Percentiles rank a stretch among this genome's conserved stretches.
phyloP scores from a whole-genome alignment of 2,113 vertebrate species.

The Nesoenas mayeri region DNA sequence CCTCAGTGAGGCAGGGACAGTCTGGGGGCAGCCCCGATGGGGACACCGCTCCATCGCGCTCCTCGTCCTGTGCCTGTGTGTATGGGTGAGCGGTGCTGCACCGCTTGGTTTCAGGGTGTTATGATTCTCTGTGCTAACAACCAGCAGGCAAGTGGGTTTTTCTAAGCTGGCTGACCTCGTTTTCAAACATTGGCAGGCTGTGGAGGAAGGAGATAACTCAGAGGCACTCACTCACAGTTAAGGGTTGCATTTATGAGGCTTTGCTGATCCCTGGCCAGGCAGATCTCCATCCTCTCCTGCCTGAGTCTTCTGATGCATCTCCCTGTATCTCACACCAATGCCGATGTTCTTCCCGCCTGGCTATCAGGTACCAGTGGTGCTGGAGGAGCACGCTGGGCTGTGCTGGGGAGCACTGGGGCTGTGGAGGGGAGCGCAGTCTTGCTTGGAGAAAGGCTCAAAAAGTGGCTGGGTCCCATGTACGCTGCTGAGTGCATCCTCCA shows the following conservation, averaged over 20 bases:
- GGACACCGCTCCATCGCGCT: not conserved
- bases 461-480: not conserved
- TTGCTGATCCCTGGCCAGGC: not conserved
- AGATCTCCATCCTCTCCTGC: not conserved
- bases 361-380: rapidly evolving
- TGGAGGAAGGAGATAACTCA: too few relatives aligned
- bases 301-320: rapidly evolving
- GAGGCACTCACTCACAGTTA: too few relatives aligned
- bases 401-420: not conserved
- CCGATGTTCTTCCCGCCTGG: not conserved
- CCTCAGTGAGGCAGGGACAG: rapidly evolving
- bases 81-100: rapidly evolving
- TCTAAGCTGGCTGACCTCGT: not conserved
- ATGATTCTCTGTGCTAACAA: not conserved
- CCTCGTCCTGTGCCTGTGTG: rapidly evolving
- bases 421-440: not conserved
- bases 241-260: not conserved
- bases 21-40: not conserved
- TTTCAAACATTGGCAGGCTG: not conserved
- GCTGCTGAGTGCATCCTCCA: not conserved
- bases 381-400: not conserved
- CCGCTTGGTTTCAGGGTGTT: rapidly evolving
- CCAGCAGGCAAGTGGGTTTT: not conserved
- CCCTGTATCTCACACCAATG: not conserved
- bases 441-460: not conserved